These are phyloP conservation scores for Symphodus melops DNA, from an alignment of 2,113 vertebrate species.

Conservation along the genomic window DNA sequence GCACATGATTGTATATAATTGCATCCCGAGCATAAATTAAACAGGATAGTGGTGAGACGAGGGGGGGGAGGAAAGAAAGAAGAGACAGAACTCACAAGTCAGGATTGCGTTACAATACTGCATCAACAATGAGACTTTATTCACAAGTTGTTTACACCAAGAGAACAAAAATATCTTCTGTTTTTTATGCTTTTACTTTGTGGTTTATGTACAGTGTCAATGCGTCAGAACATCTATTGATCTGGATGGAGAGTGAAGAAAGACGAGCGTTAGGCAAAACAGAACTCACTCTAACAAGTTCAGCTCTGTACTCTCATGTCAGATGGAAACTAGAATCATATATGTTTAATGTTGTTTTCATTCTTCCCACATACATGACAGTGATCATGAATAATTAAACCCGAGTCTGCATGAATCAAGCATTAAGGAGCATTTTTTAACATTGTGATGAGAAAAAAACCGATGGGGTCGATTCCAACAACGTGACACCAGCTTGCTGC, in stretches of 20 bases:
- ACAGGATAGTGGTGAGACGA: not conserved
- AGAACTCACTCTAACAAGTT: not conserved
- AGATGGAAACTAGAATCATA: not conserved
- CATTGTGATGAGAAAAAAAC: constrained; percentile 25
- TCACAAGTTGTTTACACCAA: constrained; percentile 85
- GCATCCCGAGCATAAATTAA: not conserved
- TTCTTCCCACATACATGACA: not conserved
- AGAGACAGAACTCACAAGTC: constrained; percentile 20
- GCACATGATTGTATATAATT: constrained; percentile 20
- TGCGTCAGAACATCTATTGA: constrained; percentile 46
- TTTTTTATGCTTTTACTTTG: constrained; percentile 37
- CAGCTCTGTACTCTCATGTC: not conserved
- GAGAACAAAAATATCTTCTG: constrained; percentile 87
- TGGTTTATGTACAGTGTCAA: constrained; percentile 72
- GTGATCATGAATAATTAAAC: not conserved
- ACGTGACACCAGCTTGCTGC: constrained; percentile 45
- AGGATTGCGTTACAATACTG: constrained; percentile 75
- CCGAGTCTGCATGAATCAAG: too few species aligned
- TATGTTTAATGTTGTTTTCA: not conserved
- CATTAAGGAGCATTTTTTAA: constrained; percentile 5
- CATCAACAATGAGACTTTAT: constrained; percentile 87
- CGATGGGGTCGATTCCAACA: constrained; percentile 5
- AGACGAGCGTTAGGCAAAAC: not conserved
- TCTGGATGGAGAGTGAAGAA: constrained; percentile 2
- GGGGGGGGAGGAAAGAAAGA: not conserved